Evolutionary conservation across 2,888 invertebrate species (phyloP).

Genomic region (Plebejus anna): DNA sequence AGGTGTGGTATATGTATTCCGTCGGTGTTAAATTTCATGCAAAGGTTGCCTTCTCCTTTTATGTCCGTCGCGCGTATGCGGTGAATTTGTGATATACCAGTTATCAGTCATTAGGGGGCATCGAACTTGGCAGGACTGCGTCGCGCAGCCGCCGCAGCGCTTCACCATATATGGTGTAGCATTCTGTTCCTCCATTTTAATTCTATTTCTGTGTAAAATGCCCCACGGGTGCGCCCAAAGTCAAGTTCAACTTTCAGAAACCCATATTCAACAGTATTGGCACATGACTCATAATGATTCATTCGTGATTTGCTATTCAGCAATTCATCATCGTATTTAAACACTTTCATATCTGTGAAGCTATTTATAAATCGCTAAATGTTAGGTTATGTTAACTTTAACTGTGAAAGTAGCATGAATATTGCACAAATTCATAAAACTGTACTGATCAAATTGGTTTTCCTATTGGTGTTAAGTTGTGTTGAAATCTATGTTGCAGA

Average conservation of each 20-base stretch:
- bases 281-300: conserved; percentile 6
- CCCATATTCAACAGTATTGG: neutral
- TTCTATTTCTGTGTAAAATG: conserved; percentile 58
- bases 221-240: conserved; percentile 43
- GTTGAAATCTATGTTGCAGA: neutral
- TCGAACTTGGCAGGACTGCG: conserved; percentile 70
- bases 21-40: conserved; percentile 76
- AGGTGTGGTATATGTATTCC: conserved; percentile 35
- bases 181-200: conserved; percentile 56
- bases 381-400: neutral
- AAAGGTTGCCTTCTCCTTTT: conserved; percentile 76
- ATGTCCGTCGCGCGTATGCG: conserved; percentile 50
- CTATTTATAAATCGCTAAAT: neutral
- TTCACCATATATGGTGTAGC: conserved; percentile 75
- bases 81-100: conserved; percentile 41
- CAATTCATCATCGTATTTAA: neutral
- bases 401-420: neutral
- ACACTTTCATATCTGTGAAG: neutral
- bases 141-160: conserved; percentile 72
- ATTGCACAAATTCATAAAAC: neutral
- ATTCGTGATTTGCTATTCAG: neutral
- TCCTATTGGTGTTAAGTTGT: neutral
- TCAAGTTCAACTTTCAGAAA: conserved; percentile 47
- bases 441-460: neutral
- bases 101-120: conserved; percentile 64